Evolutionary conservation across 2,888 invertebrate species (phyloP), one percentile per base, ranked within the genome.

Genomic region (Melanostoma mellinum): DNA sequence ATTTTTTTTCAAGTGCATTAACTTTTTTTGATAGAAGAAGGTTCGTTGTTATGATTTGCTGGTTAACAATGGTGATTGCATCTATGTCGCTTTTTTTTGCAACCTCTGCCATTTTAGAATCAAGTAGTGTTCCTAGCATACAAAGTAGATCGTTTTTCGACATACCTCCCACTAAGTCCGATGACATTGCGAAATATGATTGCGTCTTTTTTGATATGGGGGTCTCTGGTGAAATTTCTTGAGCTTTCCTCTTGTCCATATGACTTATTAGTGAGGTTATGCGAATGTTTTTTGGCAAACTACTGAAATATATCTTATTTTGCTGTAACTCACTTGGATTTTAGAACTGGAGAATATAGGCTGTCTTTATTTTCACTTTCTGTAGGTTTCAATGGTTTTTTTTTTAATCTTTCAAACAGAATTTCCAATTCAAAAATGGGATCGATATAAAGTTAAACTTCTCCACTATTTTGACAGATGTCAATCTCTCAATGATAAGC

Each of bases 91-190:
- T 46, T 10, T 46, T 46, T 46, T 46, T 46, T 46, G 46, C 46
- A 46, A 46, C 46, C 5, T 46, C 46, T 46, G 46, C 46, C 46
- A 46, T 46, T 46, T 46, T 46, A 2, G 46, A 10, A 46, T 46
- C 46, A 3, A 46, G 5, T 2, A 46, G 46, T 20, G 20, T 46
- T 46, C 46, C 46, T 6, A 46, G 10, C 46, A 44, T 44, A 44
- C 10, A n/a, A 6, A 9, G 4, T 3, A 44, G 3, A n/a, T 44
- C 44, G 9, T 44, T 46, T 6, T 46, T 46, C 2, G 46, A 46
- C 46, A 46, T 46, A 10, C 2, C 5, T 10, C 46, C 46, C 10
- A 46, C 46, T 4, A 46, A 46, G 4, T 46, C 46, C 0, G 46
- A 5, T 4, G 46, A 10, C 46, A 46, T 46, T 46, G 4, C 20